Evolutionary conservation across 2,797 vertebrate genomes (phyloP), one percentile per base, ranked within the genome.

Genomic region (Protonibea diacanthus): DNA sequence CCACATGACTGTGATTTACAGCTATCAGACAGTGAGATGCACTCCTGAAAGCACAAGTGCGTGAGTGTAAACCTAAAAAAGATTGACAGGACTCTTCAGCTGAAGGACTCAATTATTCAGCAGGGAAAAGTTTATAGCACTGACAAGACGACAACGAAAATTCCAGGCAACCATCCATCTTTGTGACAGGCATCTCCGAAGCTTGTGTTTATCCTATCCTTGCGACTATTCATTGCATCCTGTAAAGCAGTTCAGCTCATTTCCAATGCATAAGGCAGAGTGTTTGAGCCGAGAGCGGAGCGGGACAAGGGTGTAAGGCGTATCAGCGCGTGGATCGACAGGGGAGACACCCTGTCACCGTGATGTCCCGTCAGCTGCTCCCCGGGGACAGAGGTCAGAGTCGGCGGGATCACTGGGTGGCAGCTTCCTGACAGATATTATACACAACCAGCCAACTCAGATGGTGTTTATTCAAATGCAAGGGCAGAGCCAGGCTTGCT

Each of bases 401-500:
- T 90, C 81, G 48, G 45, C 5, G 47, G 88, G 93, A 86, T 86
- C 89, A 78, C 78, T 23, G 82, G 58, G 81, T 90, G 92, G 91
- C 94, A 93, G 88, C 71, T 88, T 74, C 79, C 79, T 93, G 94
- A 90, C 93, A 93, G 88, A 90, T 93, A 80, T 91, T 90, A 88
- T 85, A 89, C 86, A 74, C 83, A 86, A 86, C 48, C 86, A 76
- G 84, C 84, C 89, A 78, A 87, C 89, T 94, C 90, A 92, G 90
- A 92, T 85, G 90, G 87, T 88, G 90, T 93, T 92, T 92, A 93
- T 94, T 95, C 73, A 93, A 93, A 93, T 84, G 88, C 87, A 87
- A 90, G 90, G 88, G 86, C 90, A 88, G 83, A 81, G 78, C 45
- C 33, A 42, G 69, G 76, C 86, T n/a, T 73, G 91, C 90, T 92